These are phyloP conservation scores for Corythornis cristatus DNA, from an alignment of 2,113 vertebrate species.

Conservation along the genomic window DNA sequence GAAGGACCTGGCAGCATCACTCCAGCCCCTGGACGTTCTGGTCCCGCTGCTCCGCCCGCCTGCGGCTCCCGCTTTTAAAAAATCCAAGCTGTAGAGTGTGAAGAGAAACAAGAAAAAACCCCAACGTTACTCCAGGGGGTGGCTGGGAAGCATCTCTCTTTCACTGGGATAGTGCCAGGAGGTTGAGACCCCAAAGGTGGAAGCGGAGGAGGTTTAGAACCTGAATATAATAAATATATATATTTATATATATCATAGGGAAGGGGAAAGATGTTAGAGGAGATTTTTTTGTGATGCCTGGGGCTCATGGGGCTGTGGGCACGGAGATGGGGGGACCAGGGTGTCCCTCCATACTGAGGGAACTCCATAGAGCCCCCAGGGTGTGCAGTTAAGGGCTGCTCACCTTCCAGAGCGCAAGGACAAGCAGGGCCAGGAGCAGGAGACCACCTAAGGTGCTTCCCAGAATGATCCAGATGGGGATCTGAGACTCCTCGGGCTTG, in stretches of 20 bases:
- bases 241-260: neutral
- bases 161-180: accelerated
- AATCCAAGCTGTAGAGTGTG: constrained; percentile 86
- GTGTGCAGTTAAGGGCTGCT: accelerated
- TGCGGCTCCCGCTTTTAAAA: constrained; percentile 84
- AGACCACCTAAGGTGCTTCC: constrained; percentile 91
- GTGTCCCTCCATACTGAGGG: accelerated
- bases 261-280: neutral
- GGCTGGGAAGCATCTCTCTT: neutral
- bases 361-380: accelerated
- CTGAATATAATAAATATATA: neutral
- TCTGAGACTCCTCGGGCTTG: constrained; percentile 81
- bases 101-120: neutral
- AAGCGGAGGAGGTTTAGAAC: neutral
- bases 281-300: accelerated
- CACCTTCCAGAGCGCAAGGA: constrained; percentile 93
- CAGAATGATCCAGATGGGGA: constrained; percentile 91
- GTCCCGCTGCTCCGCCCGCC: constrained; percentile 68
- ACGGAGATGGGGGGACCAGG: accelerated
- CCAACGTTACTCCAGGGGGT: neutral
- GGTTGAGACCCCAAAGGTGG: neutral
- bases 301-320: accelerated
- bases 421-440: constrained; percentile 87
- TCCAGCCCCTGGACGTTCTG: constrained; percentile 77
- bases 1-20: constrained; percentile 29